Evolutionary conservation across 2,888 invertebrate genomes (phyloP), one percentile per base, ranked within the genome.

Genomic region (Meganola albula): DNA sequence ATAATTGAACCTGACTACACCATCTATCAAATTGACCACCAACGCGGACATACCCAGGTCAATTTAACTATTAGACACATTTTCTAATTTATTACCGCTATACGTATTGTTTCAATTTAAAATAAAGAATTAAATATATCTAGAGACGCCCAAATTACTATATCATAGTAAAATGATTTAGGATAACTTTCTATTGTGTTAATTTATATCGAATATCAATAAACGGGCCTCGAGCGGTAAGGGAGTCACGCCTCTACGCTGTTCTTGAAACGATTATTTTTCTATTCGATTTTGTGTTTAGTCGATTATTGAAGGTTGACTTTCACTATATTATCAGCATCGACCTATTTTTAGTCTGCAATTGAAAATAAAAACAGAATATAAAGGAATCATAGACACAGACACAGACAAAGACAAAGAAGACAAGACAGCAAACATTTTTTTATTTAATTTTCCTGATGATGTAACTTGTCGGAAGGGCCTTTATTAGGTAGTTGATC

Each of bases 21-120:
- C 62, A 71, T 79, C 46, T 48, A 74, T 72, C 71, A 71, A 63
- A 10, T 22, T 50, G 80, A 64, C 82, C 82, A 82, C 80, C 80
- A 70, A 69, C 74, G 65, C 63, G 16, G 69, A 37, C 56, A 56
- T n/a, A 51, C 61, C 56, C 59, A 56, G 57, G 54, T 69, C 72
- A 64, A 78, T 77, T 75, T 69, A 62, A 60, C 31, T 44, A 47
- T 45, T 53, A 50, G 73, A 71, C 72, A 67, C 57, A 37, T 59
- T 42, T 44, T 42, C 39, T 60, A 73, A 82, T 82, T 82, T 82
- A 82, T 80, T 44, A 53, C 60, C 31, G 35, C 62, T 52, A 64
- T 70, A 66, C 61, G 66, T 71, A 80, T 82, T 82, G 82, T 82
- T 82, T 82, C 80, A 82, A 82, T 82, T 82, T 80, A 61, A 56